phyloP scores from a whole-genome alignment of 2,888 invertebrate genomes.

The Lamellibrachia satsuma region DNA sequence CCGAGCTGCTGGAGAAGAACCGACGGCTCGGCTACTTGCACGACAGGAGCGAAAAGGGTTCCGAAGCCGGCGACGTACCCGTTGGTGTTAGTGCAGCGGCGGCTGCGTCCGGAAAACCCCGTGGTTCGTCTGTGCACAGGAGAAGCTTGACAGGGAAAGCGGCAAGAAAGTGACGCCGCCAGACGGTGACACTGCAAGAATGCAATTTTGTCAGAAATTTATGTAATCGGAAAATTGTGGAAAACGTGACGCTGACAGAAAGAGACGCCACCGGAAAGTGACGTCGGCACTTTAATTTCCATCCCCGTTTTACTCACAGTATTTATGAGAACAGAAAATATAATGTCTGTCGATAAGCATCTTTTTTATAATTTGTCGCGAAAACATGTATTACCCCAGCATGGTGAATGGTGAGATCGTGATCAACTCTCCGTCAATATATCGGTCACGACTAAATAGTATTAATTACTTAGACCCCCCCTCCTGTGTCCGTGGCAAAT shows the following conservation, averaged over 20 bases:
- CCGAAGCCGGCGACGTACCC: neutral
- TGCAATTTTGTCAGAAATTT: neutral
- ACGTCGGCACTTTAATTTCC: neutral
- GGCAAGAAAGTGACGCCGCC: neutral
- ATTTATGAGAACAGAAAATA: neutral
- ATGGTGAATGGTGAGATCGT: neutral
- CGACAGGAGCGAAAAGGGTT: neutral
- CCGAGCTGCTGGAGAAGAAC: constrained; percentile 32
- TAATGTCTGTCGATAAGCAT: neutral
- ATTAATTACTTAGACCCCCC: no score
- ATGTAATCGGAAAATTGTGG: neutral
- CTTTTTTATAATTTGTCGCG: neutral
- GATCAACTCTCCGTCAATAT: no score
- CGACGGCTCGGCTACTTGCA: constrained; percentile 34
- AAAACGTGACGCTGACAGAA: neutral
- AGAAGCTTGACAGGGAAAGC: neutral
- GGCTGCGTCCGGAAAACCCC: neutral
- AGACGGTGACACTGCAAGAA: neutral
- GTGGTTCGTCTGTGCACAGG: neutral
- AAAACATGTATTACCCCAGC: neutral
- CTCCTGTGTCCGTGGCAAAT: no score
- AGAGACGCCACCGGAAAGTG: neutral
- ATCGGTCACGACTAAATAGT: no score
- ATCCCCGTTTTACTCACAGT: neutral
- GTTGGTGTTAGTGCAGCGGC: neutral